Evolutionary conservation across 2,888 invertebrate species (phyloP).

Genomic region (Dorcus hopei): DNA sequence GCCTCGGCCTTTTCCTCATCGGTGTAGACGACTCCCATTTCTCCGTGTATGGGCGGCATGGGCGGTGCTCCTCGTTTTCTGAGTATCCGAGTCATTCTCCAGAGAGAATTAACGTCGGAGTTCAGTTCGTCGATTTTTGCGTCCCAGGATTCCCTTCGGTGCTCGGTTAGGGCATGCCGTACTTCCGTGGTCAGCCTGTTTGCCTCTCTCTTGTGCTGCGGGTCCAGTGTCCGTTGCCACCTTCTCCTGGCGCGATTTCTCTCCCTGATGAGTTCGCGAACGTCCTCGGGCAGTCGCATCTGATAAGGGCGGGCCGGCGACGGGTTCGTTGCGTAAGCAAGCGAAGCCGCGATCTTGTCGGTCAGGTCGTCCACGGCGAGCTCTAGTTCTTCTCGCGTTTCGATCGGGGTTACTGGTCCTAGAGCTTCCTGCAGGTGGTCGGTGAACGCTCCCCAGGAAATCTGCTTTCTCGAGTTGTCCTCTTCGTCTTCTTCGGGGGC

Average conservation of each 20-base stretch:
- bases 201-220: background rate
- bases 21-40: conserved; percentile 7
- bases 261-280: background rate
- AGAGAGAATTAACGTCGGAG: background rate
- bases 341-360: no score
- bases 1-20: no score
- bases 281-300: background rate
- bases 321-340: no score
- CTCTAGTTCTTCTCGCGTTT: no score
- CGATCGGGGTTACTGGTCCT: no score
- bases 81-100: background rate
- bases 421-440: no score
- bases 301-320: no score
- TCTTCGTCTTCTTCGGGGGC: no score
- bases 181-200: background rate
- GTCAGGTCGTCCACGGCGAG: no score
- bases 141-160: background rate
- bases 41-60: conserved; percentile 11
- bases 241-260: background rate
- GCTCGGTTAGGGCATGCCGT: background rate
- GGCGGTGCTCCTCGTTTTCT: background rate
- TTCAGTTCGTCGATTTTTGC: background rate
- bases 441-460: no score
- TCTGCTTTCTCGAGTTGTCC: no score
- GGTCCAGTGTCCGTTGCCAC: no score